Evolutionary conservation across 1,140 invertebrate genomes (phyloP), one percentile per base, ranked within the genome.

Genomic region (Brachionus angularis): DNA sequence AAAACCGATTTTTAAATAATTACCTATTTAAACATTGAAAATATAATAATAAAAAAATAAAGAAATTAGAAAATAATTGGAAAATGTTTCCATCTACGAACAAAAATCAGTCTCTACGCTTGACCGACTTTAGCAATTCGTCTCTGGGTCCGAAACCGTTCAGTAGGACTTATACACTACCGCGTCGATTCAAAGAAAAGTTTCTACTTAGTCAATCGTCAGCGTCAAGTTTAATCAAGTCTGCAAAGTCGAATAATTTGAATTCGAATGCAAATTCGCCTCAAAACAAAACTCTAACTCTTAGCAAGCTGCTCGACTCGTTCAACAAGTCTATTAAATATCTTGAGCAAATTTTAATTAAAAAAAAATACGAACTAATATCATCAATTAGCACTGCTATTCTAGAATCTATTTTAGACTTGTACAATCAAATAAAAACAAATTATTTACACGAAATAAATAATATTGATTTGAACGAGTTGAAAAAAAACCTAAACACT

Each of bases 301-400:
- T 58, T 1, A 58, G 33, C 33, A 58, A 58, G 39, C 39, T 34
- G 33, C 18, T 58, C 21, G 53, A 58, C n/a, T 58, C 34, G 1
- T 21, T 58, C 8, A 18, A 23, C 18, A 58, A 58, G 27, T 58
- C 53, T 2, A 36, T 58, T 12, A 58, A 58, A 10, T 58, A 58
- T 39, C 8, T 58, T 12, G 53, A 58, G 1, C 33, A 58, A 39
- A 39, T 58, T 39, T 12, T 58, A 12, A 21, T 58, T 1, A 58
- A 58, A 23, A 58, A 58, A 39, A 58, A 58, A 25, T 58, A 58
- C 33, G 53, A 58, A 39, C 25, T 58, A 23, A 58, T 58, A 23
- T 58, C 53, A 14, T 58, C 53, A 18, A 58, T 58, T 23, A 58
- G 53, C 33, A 58, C 53, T 5, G 53, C 53, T 21, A 58, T 58